Percentiles rank a stretch among this genome's conserved stretches.
These are phyloP conservation scores for Drosophila parabipectinata DNA, from an alignment of 1,140 invertebrate species.

Conservation along the genomic window DNA sequence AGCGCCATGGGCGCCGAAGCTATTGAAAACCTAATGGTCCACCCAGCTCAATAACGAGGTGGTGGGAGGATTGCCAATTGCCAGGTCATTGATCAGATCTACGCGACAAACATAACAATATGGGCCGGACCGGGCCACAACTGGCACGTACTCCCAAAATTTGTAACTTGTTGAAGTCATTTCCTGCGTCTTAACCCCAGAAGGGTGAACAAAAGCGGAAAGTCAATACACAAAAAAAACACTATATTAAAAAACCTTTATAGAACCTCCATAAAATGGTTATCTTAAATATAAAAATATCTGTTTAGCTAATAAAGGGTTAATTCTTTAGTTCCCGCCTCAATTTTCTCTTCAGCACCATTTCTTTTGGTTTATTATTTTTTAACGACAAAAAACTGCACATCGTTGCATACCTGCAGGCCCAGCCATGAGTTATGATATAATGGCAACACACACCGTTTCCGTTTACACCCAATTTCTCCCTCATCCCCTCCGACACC, in stretches of 20 bases:
- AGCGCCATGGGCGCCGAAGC: constrained; percentile 16
- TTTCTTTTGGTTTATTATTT: constrained; percentile 58
- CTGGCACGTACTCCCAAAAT: constrained; percentile 67
- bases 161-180: constrained; percentile 76
- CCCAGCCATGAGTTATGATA: constrained; percentile 64
- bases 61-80: constrained; percentile 28
- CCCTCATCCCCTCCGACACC: background rate
- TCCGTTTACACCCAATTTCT: background rate
- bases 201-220: background rate
- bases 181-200: constrained; percentile 40
- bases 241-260: too few species aligned
- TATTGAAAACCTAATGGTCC: constrained; percentile 74
- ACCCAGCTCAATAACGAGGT: constrained; percentile 50
- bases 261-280: too few species aligned
- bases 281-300: background rate
- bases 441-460: constrained; percentile 39
- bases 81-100: constrained; percentile 80
- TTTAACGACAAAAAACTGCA: constrained; percentile 43
- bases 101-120: constrained; percentile 79
- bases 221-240: background rate
- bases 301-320: background rate
- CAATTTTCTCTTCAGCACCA: background rate
- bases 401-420: constrained; percentile 45
- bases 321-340: background rate
- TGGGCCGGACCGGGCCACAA: constrained; percentile 25